A percentile compares a stretch with the other conserved stretches of the same genome.
Evolutionary conservation across 2,888 invertebrate genomes (phyloP).

Genomic region (Lathronympha strigana): DNA sequence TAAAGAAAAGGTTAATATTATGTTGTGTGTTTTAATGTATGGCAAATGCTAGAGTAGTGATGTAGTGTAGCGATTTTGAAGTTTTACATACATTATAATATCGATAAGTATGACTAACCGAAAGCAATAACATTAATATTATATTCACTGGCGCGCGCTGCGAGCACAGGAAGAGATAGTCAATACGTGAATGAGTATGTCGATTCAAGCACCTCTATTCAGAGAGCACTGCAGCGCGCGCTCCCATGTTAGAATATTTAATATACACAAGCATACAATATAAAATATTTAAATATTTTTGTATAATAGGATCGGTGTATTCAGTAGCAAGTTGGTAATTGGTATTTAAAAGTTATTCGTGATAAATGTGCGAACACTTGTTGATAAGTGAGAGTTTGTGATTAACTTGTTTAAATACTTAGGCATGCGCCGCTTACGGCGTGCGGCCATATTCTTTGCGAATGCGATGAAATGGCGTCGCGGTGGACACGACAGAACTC

Average conservation of each 20-base stretch:
- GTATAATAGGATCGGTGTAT: slow-evolving; percentile 80
- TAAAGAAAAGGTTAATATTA: slow-evolving; percentile 64
- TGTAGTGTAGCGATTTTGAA: slow-evolving; percentile 82
- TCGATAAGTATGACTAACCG: slow-evolving; percentile 75
- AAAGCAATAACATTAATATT: slow-evolving; percentile 79
- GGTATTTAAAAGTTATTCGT: slow-evolving; percentile 71
- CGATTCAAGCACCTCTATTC: slow-evolving; percentile 21
- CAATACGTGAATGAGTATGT: slow-evolving; percentile 13
- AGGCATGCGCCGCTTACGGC: slow-evolving; percentile 67
- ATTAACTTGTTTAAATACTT: slow-evolving; percentile 62
- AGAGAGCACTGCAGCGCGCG: slow-evolving; percentile 71
- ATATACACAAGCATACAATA: slow-evolving; percentile 76
- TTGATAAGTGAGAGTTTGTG: slow-evolving; percentile 67
- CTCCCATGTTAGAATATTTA: slow-evolving; percentile 65
- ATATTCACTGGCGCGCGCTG: slow-evolving; percentile 76
- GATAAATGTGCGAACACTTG: slow-evolving; percentile 63
- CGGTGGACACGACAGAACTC: slow-evolving; percentile 20
- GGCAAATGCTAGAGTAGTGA: slow-evolving; percentile 80
- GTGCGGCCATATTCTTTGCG: slow-evolving; percentile 71
- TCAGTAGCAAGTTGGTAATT: slow-evolving; percentile 77
- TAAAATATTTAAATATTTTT: slow-evolving; percentile 80
- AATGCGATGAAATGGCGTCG: slow-evolving; percentile 37
- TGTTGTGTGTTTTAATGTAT: slow-evolving; percentile 81
- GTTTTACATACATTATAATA: slow-evolving; percentile 75
- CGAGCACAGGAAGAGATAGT: slow-evolving; percentile 45